Evolutionary conservation across 2,113 vertebrate species (phyloP), one percentile per base, ranked within the genome.

Genomic region (Bubo scandiacus): DNA sequence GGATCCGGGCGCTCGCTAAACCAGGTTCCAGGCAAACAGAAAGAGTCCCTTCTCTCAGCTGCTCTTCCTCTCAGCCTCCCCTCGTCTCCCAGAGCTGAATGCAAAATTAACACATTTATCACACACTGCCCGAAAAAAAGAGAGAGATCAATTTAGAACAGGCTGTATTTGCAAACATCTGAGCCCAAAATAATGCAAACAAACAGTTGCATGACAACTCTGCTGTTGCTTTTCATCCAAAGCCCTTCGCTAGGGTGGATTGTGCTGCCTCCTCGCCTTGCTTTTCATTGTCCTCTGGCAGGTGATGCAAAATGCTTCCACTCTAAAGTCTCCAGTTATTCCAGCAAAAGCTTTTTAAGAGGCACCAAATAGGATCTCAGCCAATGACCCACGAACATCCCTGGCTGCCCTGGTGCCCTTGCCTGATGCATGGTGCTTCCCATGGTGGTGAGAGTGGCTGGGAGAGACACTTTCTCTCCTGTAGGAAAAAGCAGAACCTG

Each of bases 81-180:
- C 83, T 90, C 0, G 2, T 52, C 94, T 96, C 80, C 38, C 71
- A 83, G 83, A 62, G 52, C 81, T 71, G 83, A 94, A 85, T 91
- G 63, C 55, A 81, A 96, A 96, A 93, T 96, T 54, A 96, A 87
- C 94, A 86, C 78, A 75, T 96, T 96, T 96, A 88, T 95, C 93
- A 91, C 81, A 92, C 2, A 10, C 43, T 0, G 9, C 71, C 91
- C 96, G 83, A 89, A 72, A 91, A 87, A 8, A 54, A 40, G 29
- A 89, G 52, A 84, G 62, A 47, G 12, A 95, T 84, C 81, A 49
- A 30, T 96, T 96, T 92, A 93, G 91, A 96, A 67, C 85, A 91
- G 70, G 55, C 77, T 88, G 55, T 95, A 91, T 97, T 97, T 97
- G 91, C 95, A 97, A 96, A 96, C 95, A 95, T 96, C 83, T 86